These are phyloP conservation scores for Hirundo rustica DNA, from an alignment of 2,797 vertebrate species.

Conservation along the genomic window DNA sequence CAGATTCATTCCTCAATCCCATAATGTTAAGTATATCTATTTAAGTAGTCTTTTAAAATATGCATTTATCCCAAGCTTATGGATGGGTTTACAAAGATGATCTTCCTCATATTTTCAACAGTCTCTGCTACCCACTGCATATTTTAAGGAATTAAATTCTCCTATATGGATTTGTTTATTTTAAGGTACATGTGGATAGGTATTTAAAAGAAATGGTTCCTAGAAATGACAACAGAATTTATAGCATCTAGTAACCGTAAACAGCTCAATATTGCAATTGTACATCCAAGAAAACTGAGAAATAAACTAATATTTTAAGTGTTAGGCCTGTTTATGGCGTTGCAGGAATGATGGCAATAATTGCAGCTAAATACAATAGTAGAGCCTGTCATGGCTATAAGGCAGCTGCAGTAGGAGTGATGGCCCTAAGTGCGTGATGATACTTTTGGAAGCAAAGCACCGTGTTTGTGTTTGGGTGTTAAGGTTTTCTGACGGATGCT, in stretches of 20 bases:
- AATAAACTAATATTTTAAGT: conserved; percentile 21
- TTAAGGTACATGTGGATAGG: background rate
- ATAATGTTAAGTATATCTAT: background rate
- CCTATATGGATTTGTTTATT: background rate
- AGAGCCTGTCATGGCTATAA: background rate
- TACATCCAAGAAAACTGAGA: conserved; percentile 4
- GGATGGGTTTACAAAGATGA: background rate
- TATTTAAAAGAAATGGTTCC: background rate
- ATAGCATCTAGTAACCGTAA: background rate
- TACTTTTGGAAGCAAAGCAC: background rate
- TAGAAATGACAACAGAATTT: conserved; percentile 13
- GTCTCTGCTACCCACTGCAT: background rate
- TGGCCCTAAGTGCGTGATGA: background rate
- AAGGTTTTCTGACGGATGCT: background rate
- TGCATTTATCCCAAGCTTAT: background rate
- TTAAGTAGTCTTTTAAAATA: background rate
- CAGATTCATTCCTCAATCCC: background rate
- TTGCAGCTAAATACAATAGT: background rate
- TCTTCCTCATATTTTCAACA: background rate
- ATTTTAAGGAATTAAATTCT: background rate
- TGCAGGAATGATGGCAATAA: conserved; percentile 1
- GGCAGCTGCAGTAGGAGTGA: background rate
- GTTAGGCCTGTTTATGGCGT: background rate
- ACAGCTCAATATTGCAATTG: background rate
- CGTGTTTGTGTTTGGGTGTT: background rate